Evolutionary conservation across 2,888 invertebrate species (phyloP).

Genomic region (Cantharis lateralis): DNA sequence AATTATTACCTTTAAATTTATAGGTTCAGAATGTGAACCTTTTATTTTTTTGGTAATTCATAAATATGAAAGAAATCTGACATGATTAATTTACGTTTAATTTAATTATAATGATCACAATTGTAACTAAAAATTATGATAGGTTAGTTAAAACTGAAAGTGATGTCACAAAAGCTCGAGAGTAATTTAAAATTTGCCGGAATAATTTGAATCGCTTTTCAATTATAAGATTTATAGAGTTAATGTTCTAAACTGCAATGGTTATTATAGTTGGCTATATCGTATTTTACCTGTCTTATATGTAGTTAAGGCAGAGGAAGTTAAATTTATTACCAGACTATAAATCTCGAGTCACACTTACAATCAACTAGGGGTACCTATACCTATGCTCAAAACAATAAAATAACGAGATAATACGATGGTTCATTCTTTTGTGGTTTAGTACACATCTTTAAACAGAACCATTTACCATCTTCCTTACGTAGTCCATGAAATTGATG

Average conservation of each 20-base stretch:
- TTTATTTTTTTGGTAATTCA: not conserved
- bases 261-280: slow-evolving; percentile 38
- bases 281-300: slow-evolving; percentile 43
- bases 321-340: slow-evolving; percentile 38
- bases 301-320: slow-evolving; percentile 38
- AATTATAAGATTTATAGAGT: slow-evolving; percentile 41
- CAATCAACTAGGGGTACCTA: slow-evolving; percentile 25
- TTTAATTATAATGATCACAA: not conserved
- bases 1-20: not conserved
- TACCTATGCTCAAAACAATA: slow-evolving; percentile 18
- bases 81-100: not conserved
- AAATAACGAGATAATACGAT: slow-evolving; percentile 12
- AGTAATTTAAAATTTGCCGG: not conserved
- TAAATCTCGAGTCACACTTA: slow-evolving; percentile 40
- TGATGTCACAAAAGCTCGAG: not conserved
- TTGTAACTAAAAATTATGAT: not conserved
- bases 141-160: not conserved
- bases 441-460: slow-evolving; percentile 19
- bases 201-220: slow-evolving; percentile 29
- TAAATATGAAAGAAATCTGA: not conserved
- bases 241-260: slow-evolving; percentile 34
- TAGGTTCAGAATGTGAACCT: not conserved
- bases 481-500: not conserved
- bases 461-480: slow-evolving; percentile 26
- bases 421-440: slow-evolving; percentile 24